phyloP scores from a whole-genome alignment of 2,888 invertebrate genomes.

The Cephonodes hylas region DNA sequence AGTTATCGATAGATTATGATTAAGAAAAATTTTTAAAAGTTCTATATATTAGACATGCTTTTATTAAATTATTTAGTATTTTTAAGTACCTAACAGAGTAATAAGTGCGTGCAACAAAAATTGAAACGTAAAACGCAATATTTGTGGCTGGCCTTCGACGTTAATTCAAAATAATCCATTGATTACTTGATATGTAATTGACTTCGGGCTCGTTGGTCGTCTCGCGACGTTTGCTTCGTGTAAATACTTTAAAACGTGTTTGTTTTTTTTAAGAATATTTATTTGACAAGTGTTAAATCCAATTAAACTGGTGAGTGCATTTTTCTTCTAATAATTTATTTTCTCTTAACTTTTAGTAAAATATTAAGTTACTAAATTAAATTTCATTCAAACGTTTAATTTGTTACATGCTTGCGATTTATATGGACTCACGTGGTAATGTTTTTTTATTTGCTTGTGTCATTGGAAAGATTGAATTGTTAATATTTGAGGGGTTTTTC shows the following conservation, averaged over 20 bases:
- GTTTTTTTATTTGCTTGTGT: background rate
- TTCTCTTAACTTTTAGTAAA: background rate
- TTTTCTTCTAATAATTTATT: background rate
- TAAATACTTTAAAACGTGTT: background rate
- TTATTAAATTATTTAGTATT: background rate
- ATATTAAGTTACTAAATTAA: background rate
- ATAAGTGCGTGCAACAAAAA: background rate
- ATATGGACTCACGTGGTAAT: background rate
- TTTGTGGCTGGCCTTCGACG: background rate
- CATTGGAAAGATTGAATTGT: background rate
- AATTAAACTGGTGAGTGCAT: background rate
- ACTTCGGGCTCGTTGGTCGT: background rate
- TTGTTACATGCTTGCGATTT: background rate
- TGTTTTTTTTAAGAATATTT: background rate
- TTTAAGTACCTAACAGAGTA: background rate
- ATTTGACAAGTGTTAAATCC: background rate
- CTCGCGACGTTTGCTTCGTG: constrained; percentile 5
- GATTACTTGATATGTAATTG: constrained; percentile 4
- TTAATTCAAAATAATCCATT: constrained; percentile 5
- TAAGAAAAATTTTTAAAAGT: background rate
- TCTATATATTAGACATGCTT: background rate
- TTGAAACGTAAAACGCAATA: background rate
- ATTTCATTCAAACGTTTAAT: background rate
- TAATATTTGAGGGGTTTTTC: background rate
- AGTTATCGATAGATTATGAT: background rate